A percentile compares a stretch with the other conserved stretches of the same genome.
Evolutionary conservation across 1,140 invertebrate genomes (phyloP).

Genomic region (Drosophila lacertosa): DNA sequence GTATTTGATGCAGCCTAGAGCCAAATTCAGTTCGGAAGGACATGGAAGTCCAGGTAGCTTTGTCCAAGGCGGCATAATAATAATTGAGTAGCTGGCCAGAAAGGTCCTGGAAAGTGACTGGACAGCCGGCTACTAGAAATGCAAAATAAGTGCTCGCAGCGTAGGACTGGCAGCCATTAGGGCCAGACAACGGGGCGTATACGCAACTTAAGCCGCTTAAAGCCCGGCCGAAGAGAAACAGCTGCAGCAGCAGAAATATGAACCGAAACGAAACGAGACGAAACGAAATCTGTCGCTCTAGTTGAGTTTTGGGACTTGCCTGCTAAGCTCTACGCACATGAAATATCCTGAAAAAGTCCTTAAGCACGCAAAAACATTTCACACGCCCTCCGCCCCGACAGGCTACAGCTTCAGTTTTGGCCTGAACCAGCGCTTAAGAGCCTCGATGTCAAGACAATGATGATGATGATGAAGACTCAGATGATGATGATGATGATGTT

Average conservation of each 20-base stretch:
- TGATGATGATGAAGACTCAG: slow-evolving; percentile 24
- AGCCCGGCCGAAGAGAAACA: slow-evolving; percentile 29
- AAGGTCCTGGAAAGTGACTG: slow-evolving; percentile 18
- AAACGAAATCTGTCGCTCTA: slow-evolving; percentile 52
- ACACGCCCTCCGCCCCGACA: slow-evolving; percentile 9
- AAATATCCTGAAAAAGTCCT: slow-evolving; percentile 71
- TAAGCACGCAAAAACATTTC: slow-evolving; percentile 69
- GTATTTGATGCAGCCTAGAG: slow-evolving; percentile 56
- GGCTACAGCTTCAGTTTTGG: slow-evolving; percentile 16
- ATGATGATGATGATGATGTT: slow-evolving; percentile 14
- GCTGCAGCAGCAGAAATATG: slow-evolving; percentile 45
- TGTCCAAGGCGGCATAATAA: slow-evolving; percentile 61
- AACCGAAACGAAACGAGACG: slow-evolving; percentile 48
- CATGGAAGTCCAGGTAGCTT: slow-evolving; percentile 13
- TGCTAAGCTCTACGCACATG: slow-evolving; percentile 77
- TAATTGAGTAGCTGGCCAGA: slow-evolving; percentile 69
- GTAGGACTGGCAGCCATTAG: slow-evolving; percentile 48
- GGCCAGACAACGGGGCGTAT: slow-evolving; percentile 61
- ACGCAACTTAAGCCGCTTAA: slow-evolving; percentile 79
- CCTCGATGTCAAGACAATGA: slow-evolving; percentile 68
- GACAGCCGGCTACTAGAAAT: slow-evolving; percentile 43
- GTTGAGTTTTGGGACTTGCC: slow-evolving; percentile 19
- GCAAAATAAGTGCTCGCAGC: slow-evolving; percentile 56
- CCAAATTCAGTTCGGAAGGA: slow-evolving; percentile 12
- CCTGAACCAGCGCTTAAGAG: slow-evolving; percentile 71